Evolutionary conservation across 2,113 vertebrate genomes (phyloP).

Genomic region (Hippopotamus amphibius): DNA sequence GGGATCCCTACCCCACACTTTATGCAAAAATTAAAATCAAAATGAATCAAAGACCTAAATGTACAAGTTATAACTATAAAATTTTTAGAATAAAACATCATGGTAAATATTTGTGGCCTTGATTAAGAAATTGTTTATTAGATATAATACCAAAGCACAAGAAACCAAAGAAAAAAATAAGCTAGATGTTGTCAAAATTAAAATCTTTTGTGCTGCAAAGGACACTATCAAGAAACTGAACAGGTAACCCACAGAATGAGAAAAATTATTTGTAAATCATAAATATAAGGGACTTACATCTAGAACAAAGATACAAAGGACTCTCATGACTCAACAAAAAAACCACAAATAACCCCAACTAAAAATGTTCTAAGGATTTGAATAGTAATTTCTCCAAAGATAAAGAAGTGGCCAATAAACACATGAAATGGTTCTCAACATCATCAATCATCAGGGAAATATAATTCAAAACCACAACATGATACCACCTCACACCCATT

Average conservation of each 20-base stretch:
- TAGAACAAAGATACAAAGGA: background rate
- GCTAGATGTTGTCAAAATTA: background rate
- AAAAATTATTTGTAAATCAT: background rate
- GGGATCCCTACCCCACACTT: background rate
- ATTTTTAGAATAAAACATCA: background rate
- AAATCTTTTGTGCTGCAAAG: background rate
- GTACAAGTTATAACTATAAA: background rate
- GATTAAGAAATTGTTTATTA: background rate
- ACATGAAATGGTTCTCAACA: background rate
- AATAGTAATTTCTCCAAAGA: conserved; percentile 7
- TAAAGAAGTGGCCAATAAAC: background rate
- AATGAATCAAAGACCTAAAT: background rate
- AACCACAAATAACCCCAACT: background rate
- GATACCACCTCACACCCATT: background rate
- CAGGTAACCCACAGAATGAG: background rate
- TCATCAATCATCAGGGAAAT: background rate
- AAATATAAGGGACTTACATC: background rate
- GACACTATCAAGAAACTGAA: background rate
- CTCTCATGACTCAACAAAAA: background rate
- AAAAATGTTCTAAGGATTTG: conserved; percentile 1
- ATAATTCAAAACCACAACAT: background rate
- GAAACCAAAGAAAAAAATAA: background rate
- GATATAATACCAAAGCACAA: background rate
- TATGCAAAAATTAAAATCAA: background rate
- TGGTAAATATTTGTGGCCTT: background rate